These are phyloP conservation scores for Malachius bipustulatus DNA, from an alignment of 2,888 invertebrate genomes.

Conservation along the genomic window DNA sequence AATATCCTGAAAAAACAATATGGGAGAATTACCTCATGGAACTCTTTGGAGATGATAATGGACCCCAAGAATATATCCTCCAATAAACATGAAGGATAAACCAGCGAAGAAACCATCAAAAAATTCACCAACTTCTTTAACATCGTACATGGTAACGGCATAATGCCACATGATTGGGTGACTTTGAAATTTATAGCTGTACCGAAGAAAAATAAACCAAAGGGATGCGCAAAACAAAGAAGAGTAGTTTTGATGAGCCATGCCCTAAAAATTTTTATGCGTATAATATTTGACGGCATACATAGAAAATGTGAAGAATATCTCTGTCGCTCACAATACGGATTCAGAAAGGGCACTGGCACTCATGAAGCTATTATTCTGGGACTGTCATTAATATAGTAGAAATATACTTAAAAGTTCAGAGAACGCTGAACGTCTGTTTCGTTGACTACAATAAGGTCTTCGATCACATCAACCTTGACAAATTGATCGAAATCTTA, in stretches of 20 bases:
- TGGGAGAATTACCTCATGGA: slow-evolving; percentile 3
- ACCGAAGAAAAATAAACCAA: slow-evolving; percentile 14
- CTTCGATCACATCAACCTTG: slow-evolving; percentile 8
- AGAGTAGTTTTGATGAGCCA: slow-evolving; percentile 17
- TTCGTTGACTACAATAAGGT: slow-evolving; percentile 8
- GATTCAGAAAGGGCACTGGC: slow-evolving; percentile 3
- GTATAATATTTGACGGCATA: slow-evolving; percentile 4
- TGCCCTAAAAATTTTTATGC: slow-evolving; percentile 5
- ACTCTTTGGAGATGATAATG: slow-evolving; percentile 3
- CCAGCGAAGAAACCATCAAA: slow-evolving; percentile 14
- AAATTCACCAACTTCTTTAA: slow-evolving; percentile 12
- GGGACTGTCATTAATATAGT: slow-evolving; percentile 6
- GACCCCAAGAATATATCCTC: neutral
- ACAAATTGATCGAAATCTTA: slow-evolving; percentile 9
- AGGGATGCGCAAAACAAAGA: slow-evolving; percentile 13
- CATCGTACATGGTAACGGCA: slow-evolving; percentile 11
- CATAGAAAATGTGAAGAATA: slow-evolving; percentile 4
- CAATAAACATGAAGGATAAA: neutral
- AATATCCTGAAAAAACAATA: slow-evolving; percentile 3
- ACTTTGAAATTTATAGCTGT: slow-evolving; percentile 13
- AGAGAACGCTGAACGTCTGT: slow-evolving; percentile 7
- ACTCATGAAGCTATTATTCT: slow-evolving; percentile 7
- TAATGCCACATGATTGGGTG: slow-evolving; percentile 11
- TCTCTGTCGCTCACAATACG: slow-evolving; percentile 5
- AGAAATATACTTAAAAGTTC: slow-evolving; percentile 4